A percentile compares a stretch with the other conserved stretches of the same genome.
Conservation (phyloP, 2,797 vertebrate species). For the Rhodeus uyekii region DNA sequence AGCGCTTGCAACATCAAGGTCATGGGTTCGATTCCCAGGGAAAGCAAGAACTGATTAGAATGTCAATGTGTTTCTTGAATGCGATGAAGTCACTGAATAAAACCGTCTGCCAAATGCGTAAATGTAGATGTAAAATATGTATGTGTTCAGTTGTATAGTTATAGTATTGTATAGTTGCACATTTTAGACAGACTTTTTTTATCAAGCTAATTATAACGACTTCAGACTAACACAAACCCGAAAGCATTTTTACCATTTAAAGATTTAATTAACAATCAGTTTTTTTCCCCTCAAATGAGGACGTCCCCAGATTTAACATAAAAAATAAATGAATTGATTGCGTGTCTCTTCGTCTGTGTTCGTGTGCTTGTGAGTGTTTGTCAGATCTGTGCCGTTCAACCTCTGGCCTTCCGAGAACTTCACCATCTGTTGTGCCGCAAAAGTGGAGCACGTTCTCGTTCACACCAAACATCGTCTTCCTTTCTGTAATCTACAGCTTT, state of each 20-base stretch:
- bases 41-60: no score
- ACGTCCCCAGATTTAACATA: not conserved
- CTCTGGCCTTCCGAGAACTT: conserved; percentile 29
- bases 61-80: no score
- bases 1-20: no score
- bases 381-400: conserved; percentile 34
- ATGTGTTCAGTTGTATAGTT: no score
- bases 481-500: not conserved
- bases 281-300: not conserved
- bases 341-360: conserved; percentile 26
- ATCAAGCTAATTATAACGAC: not conserved
- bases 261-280: not conserved
- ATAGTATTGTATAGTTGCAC: no score
- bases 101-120: no score
- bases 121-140: no score
- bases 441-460: conserved; percentile 26
- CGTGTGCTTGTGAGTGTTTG: conserved; percentile 16
- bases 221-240: no score
- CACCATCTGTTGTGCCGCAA: conserved; percentile 34
- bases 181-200: not conserved
- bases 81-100: no score
- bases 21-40: no score
- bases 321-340: conserved; percentile 1
- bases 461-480: conserved; percentile 13
- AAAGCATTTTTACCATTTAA: not conserved